Evolutionary conservation across 2,888 invertebrate genomes (phyloP), one percentile per base, ranked within the genome.

Genomic region (Chalcis sispes): DNA sequence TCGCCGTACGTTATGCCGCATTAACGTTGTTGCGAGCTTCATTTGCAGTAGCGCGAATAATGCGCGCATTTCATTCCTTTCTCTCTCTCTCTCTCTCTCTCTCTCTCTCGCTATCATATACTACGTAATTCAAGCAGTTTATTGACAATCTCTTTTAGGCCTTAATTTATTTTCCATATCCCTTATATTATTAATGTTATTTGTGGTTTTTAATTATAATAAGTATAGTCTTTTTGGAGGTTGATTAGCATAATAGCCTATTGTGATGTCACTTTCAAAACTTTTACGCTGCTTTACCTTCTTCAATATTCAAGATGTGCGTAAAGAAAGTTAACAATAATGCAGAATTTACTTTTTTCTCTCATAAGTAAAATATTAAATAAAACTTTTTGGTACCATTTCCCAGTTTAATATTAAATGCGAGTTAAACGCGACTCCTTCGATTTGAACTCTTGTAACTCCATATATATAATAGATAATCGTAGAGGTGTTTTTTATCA

Each of bases 201-300:
- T 32, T 40, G 65, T 10, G 15, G 1, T 29, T 48, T 64, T 48
- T 65, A 13, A n/a, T 15, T 20, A 18, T n/a, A 23, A 25, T 66
- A 50, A 52, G 40, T 42, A 48, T n/a, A 23, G 46, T 4, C 1
- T 27, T 56, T 67, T 67, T 58, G 46, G 46, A 15, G 18, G 54
- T 67, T 42, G 46, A n/a, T 54, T 2, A 29, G 15, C 4, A 46
- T 67, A 58, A 67, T 67, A n/a, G 67, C 56, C 58, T 20, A 67
- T 67, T 67, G 67, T 58, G 20, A 54, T 46, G 67, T 67, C 29
- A 67, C 29, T 67, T 18, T n/a, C 15, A 1, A 46, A 40, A 8
- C 18, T 40, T 23, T 10, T 23, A 23, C 8, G 15, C 25, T 36
- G 1, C 10, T 15, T 46, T 46, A 46, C 46, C 18, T 54, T 32